Base-by-base conservation (phyloP, 2,888 invertebrate genomes). In the Drosophila nr. medialis region DNA sequence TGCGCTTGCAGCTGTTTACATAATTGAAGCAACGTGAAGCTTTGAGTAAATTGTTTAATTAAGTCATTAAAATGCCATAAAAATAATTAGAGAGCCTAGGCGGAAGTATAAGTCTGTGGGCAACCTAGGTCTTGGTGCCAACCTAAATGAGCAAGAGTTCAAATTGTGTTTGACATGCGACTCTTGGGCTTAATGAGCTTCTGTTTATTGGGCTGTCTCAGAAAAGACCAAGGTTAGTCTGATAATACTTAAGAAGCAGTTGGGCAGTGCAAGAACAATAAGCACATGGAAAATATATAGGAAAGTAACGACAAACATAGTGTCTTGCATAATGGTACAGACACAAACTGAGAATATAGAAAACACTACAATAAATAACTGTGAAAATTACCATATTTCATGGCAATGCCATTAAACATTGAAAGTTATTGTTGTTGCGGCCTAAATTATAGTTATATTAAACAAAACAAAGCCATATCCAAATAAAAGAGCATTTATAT, bases 11-110 rank as follows among this genome's bases (percentile, higher is more conserved):
- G 68, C 66, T 75, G 67, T 67, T 88, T 90, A 78, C 86, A 80
- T 86, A 86, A 89, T 90, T 89, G 77, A 86, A 86, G 83, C 83
- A 79, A 82, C 68, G 64, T 56, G 64, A 54, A 45, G 79, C 61
- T 58, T 61, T 79, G 55, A 89, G 87, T 70, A 83, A 89, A 89
- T 89, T 89, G 89, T 90, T 86, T 86, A 83, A 86, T 86, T 86
- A 89, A 86, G 84, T 77, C 83, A 90, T 86, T 86, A 86, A 86
- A 86, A 77, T 64, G 76, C 81, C 73, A 90, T 89, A 86, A 89
- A 89, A 81, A 90, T 89, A 80, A 85, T 81, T 75, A 84, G 55
- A 61, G 75, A 54, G 86, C 88, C 72, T 63, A 73, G 61, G 53
- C 72, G 69, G 62, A 61, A 71, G 62, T 51, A 56, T 48, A 34